These are phyloP conservation scores for Cyanoliseus patagonus DNA, from an alignment of 2,113 vertebrate species.

Conservation along the genomic window DNA sequence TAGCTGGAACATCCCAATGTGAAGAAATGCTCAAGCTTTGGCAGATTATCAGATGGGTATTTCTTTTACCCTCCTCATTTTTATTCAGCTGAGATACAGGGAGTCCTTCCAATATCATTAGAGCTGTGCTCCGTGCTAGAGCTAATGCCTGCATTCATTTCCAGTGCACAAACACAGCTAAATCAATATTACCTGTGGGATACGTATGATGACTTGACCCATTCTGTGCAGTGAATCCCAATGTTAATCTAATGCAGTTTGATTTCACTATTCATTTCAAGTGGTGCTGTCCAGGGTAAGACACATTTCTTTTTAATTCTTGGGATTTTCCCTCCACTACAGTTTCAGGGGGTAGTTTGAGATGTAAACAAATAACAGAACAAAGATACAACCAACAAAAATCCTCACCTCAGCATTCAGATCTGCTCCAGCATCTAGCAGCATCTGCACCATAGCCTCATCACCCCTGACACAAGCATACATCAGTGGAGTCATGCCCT, in stretches of 20 bases:
- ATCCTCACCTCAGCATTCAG: constrained; percentile 95
- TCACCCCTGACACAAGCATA: constrained; percentile 97
- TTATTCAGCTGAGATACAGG: background rate
- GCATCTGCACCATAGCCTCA: constrained; percentile 99
- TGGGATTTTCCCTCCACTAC: background rate
- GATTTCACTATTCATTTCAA: background rate
- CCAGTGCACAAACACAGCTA: background rate
- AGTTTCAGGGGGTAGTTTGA: background rate
- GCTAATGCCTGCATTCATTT: background rate
- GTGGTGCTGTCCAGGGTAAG: background rate
- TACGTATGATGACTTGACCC: background rate
- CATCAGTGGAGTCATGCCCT: constrained; percentile 99
- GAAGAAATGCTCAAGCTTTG: background rate
- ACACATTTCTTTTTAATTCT: background rate
- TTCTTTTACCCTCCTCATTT: background rate
- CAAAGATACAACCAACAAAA: constrained; percentile 48
- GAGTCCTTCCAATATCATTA: background rate
- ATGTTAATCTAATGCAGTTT: background rate
- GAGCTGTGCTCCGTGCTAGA: background rate
- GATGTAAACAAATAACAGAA: constrained; percentile 38
- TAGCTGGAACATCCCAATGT: background rate
- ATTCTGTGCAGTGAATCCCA: background rate
- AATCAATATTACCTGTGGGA: background rate
- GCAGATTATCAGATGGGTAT: background rate
- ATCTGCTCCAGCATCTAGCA: constrained; percentile 96